Evolutionary conservation across 2,888 invertebrate genomes (phyloP).

Genomic region (Sclerodermus sp.): DNA sequence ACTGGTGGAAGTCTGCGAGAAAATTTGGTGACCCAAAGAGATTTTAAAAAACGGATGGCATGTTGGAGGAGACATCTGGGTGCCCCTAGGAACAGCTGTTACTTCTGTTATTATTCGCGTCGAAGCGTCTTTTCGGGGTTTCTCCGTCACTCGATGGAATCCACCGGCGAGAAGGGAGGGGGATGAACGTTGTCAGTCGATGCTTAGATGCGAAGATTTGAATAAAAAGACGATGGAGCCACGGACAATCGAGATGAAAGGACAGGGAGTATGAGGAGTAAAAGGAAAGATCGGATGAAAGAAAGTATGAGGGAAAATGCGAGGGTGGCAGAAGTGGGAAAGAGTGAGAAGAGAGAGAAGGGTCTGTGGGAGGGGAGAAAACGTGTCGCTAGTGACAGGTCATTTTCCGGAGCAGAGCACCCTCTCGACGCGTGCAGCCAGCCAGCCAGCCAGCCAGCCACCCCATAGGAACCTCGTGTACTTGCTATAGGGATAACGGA

Average conservation of each 20-base stretch:
- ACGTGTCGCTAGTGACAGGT: slow-evolving; percentile 54
- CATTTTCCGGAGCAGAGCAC: slow-evolving; percentile 55
- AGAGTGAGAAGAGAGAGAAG: slow-evolving; percentile 13
- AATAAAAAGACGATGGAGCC: slow-evolving; percentile 19
- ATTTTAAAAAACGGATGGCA: no score
- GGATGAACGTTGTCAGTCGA: neutral
- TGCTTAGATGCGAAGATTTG: slow-evolving; percentile 18
- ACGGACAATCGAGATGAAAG: slow-evolving; percentile 12
- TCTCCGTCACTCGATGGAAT: neutral
- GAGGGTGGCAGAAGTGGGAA: slow-evolving; percentile 8
- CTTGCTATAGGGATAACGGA: slow-evolving; percentile 30
- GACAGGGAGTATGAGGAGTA: neutral
- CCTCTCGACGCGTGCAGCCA: slow-evolving; percentile 35
- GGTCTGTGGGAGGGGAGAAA: slow-evolving; percentile 10
- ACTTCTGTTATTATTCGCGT: neutral
- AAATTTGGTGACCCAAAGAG: no score
- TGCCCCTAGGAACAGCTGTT: neutral
- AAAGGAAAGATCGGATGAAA: slow-evolving; percentile 1
- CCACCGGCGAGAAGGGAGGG: neutral
- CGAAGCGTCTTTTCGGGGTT: neutral
- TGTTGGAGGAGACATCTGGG: no score
- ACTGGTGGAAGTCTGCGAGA: no score
- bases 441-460: slow-evolving; percentile 14
- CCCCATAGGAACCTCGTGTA: slow-evolving; percentile 20
- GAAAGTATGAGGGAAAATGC: slow-evolving; percentile 3